Base-by-base conservation (phyloP, 1,140 invertebrate genomes). In the Papilio polyxenes region DNA sequence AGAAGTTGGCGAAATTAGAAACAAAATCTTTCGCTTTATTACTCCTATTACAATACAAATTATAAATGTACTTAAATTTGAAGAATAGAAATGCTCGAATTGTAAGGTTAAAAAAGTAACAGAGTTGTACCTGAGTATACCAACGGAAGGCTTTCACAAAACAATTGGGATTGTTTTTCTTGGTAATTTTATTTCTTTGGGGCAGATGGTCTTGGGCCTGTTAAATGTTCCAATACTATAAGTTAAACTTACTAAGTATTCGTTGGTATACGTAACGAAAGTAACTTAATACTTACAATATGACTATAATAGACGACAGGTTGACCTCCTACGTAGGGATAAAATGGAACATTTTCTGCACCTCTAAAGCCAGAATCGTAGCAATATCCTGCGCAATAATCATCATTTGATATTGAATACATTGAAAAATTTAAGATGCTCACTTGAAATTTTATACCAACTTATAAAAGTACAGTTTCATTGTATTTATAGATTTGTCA, bases 141-240 rank as follows among this genome's bases (percentile, higher is more conserved):
- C 91, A 93, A 49, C 85, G 87, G 79, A 92, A 92, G 2, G 91
- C 92, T 87, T 91, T 92, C 17, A 87, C 85, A 82, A 93, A 93
- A 83, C 84, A 92, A 80, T 91, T 93, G 7, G 86, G 82, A 53
- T 86, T 88, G 7, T 82, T 81, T 84, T 89, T 88, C 80, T 82
- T 82, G 48, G 53, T 80, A 44, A 84, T 80, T 74, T 80, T 77
- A 53, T 53, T 83, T 78, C 75, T 80, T 80, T 83, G 81, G 56
- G 40, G 80, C 62, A 76, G 20, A 84, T 56, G 62, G 15, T 83
- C 75, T 15, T 85, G 83, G 72, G 85, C 86, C 81, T 88, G 76
- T 81, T 82, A 59, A 84, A 84, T 40, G 82, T 8, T 69, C 11
- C 8, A 65, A 31, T 72, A 72, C 40, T 44, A 44, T 44, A 4